Percentiles rank a stretch among this genome's conserved stretches.
Conservation (phyloP, 2,113 vertebrate genomes). For the Oreotrochilus melanogaster region DNA sequence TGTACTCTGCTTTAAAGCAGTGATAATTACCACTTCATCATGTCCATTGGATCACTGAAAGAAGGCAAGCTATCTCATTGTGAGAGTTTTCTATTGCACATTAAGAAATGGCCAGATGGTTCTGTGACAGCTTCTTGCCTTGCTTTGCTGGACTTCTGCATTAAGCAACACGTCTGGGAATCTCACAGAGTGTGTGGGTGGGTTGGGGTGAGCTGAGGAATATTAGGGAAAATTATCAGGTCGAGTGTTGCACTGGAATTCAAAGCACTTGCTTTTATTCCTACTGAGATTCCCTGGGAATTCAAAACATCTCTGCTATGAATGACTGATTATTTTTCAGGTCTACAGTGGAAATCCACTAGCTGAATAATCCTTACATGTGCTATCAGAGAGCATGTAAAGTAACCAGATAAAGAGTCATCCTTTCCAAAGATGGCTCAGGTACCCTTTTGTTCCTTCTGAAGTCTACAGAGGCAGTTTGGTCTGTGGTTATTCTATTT, state of each 20-base stretch:
- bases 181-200: not conserved
- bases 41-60: not conserved
- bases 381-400: not conserved
- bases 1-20: not conserved
- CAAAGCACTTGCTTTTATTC: not conserved
- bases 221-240: not conserved
- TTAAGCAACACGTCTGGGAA: not conserved
- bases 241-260: not conserved
- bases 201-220: not conserved
- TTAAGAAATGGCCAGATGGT: not conserved
- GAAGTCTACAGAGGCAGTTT: not conserved
- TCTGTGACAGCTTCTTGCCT: not conserved
- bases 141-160: not conserved
- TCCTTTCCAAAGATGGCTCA: not conserved
- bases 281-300: not conserved
- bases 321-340: not conserved
- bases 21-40: not conserved
- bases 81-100: not conserved
- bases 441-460: not conserved
- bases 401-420: not conserved
- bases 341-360: not conserved
- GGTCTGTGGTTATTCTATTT: not conserved
- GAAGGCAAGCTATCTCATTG: not conserved
- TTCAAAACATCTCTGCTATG: not conserved
- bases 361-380: not conserved